Evolutionary conservation across 2,797 vertebrate species (phyloP).

Genomic region (Gallirallus australis): DNA sequence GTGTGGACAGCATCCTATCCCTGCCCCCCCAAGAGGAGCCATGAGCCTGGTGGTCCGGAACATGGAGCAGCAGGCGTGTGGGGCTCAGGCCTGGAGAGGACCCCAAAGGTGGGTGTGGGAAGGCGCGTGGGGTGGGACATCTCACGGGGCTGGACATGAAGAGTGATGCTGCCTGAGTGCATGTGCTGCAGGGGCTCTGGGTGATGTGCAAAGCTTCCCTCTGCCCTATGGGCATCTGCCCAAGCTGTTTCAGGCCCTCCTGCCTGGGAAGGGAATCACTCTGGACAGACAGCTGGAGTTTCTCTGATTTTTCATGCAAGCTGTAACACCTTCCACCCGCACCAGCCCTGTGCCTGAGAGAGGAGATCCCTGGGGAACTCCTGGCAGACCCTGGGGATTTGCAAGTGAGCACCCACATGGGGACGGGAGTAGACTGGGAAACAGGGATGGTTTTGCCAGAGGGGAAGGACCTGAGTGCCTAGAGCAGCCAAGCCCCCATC

Average conservation of each 20-base stretch:
- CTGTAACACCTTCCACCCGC: rapidly evolving
- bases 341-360: background rate
- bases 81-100: background rate
- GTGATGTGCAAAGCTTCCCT: rapidly evolving
- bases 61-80: background rate
- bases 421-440: background rate
- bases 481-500: background rate
- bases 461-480: background rate
- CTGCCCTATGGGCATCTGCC: background rate
- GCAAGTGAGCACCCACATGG: background rate
- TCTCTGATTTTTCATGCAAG: background rate
- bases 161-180: background rate
- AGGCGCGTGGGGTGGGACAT: background rate
- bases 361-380: too few species aligned
- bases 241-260: background rate
- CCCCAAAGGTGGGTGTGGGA: conserved; percentile 43
- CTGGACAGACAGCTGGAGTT: background rate
- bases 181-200: background rate
- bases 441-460: background rate
- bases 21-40: background rate
- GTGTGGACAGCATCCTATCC: rapidly evolving
- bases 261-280: background rate
- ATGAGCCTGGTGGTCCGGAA: background rate
- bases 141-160: background rate
- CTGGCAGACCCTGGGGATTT: background rate